Evolutionary conservation across 2,888 invertebrate genomes (phyloP).

Genomic region (Pterostichus madidus): DNA sequence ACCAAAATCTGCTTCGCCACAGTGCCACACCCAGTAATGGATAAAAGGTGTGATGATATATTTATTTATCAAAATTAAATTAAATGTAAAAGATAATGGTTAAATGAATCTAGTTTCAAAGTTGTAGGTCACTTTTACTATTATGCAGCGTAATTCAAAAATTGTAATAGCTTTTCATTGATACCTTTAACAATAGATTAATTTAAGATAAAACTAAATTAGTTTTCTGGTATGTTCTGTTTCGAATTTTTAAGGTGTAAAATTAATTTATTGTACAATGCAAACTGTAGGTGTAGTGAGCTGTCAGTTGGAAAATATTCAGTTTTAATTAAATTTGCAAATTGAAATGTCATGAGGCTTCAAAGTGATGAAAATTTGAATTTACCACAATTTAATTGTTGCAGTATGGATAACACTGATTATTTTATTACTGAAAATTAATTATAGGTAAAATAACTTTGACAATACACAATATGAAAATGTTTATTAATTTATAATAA

Average conservation of each 20-base stretch:
- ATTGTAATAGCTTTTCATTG: too few relatives aligned
- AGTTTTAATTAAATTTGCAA: conserved; percentile 40
- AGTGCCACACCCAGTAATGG: too few relatives aligned
- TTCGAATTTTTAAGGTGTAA: not conserved
- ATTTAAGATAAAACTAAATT: too few relatives aligned
- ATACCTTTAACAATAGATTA: too few relatives aligned
- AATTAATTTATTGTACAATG: not conserved
- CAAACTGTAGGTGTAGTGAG: not conserved
- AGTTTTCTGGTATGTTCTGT: not conserved
- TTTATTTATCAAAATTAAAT: too few relatives aligned
- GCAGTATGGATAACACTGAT: not conserved
- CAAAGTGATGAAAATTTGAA: conserved; percentile 4
- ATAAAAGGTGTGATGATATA: too few relatives aligned
- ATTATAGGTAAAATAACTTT: not conserved
- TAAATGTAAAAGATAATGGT: too few relatives aligned
- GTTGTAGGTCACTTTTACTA: too few relatives aligned
- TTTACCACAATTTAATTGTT: not conserved
- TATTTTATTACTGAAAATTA: conserved; percentile 5
- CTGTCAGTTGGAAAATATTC: conserved; percentile 17
- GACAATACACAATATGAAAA: not conserved
- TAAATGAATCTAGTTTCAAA: too few relatives aligned
- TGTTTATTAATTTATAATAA: not conserved
- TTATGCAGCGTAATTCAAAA: too few relatives aligned
- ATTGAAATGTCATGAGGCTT: conserved; percentile 12
- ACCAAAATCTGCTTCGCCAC: too few relatives aligned